Evolutionary conservation across 2,888 invertebrate genomes (phyloP).

Genomic region (Drosophila quinaria): DNA sequence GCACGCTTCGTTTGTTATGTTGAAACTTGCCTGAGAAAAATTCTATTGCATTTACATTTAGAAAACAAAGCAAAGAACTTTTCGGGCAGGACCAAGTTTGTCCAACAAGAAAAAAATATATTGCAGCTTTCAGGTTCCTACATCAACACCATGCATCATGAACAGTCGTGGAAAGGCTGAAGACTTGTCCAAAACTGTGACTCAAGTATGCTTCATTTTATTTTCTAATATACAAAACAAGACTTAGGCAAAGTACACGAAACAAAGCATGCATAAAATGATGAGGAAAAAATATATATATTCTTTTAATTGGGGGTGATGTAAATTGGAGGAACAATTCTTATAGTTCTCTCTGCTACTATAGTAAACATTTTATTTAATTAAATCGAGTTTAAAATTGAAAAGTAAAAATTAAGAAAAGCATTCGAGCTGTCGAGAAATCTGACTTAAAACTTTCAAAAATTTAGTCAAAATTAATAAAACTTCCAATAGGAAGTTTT

Average conservation of each 20-base stretch:
- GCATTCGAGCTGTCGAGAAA: too few relatives aligned
- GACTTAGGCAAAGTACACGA: background rate
- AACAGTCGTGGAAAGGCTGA: conserved; percentile 2
- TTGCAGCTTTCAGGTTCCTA: conserved; percentile 9
- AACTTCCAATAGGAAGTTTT: too few relatives aligned
- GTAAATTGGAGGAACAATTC: too few relatives aligned
- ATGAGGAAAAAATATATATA: too few relatives aligned
- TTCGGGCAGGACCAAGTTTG: conserved; percentile 49
- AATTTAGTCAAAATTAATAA: too few relatives aligned
- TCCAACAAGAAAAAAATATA: background rate
- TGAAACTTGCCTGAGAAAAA: conserved; percentile 46
- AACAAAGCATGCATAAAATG: too few relatives aligned
- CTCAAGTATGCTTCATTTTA: background rate
- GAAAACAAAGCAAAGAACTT: conserved; percentile 48
- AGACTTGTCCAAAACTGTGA: conserved; percentile 6
- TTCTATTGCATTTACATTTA: conserved; percentile 60
- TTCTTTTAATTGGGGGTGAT: too few relatives aligned
- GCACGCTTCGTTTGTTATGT: conserved; percentile 62
- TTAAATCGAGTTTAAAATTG: too few relatives aligned
- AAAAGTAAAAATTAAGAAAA: too few relatives aligned
- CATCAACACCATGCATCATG: conserved; percentile 27
- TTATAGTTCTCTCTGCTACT: too few relatives aligned
- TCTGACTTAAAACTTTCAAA: too few relatives aligned
- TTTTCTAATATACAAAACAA: conserved; percentile 11
- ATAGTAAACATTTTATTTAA: too few relatives aligned